Conservation (phyloP, 2,797 vertebrate genomes). For the Spea hammondii region DNA sequence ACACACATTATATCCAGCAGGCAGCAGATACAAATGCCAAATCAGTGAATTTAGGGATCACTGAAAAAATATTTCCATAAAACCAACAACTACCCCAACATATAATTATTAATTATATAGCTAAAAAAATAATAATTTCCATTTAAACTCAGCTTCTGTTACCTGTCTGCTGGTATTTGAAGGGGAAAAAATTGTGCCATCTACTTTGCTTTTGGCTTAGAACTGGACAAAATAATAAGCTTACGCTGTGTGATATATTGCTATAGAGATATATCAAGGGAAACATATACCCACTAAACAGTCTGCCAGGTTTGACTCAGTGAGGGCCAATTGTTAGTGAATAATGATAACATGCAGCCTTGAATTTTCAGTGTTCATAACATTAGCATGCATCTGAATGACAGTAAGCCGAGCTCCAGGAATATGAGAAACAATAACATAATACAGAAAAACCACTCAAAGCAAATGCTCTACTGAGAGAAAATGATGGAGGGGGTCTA, state of each 20-base stretch:
- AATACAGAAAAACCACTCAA: constrained; percentile 26
- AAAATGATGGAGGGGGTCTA: neutral
- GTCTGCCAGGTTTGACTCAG: constrained; percentile 33
- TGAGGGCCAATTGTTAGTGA: constrained; percentile 39
- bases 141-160: no score
- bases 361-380: constrained; percentile 43
- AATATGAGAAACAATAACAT: constrained; percentile 15
- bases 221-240: constrained; percentile 2
- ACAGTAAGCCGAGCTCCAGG: constrained; percentile 27
- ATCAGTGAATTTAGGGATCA: no score
- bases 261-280: neutral
- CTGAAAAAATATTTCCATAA: no score
- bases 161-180: no score
- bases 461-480: constrained; percentile 25
- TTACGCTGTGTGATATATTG: constrained; percentile 22
- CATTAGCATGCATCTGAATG: constrained; percentile 33
- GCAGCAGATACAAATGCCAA: no score
- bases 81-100: no score
- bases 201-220: no score
- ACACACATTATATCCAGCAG: no score
- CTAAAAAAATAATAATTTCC: no score
- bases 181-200: no score
- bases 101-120: no score
- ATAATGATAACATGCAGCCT: constrained; percentile 40
- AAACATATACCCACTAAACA: constrained; percentile 15